Base-by-base conservation (phyloP, 2,113 vertebrate genomes). In the Carassius auratus region DNA sequence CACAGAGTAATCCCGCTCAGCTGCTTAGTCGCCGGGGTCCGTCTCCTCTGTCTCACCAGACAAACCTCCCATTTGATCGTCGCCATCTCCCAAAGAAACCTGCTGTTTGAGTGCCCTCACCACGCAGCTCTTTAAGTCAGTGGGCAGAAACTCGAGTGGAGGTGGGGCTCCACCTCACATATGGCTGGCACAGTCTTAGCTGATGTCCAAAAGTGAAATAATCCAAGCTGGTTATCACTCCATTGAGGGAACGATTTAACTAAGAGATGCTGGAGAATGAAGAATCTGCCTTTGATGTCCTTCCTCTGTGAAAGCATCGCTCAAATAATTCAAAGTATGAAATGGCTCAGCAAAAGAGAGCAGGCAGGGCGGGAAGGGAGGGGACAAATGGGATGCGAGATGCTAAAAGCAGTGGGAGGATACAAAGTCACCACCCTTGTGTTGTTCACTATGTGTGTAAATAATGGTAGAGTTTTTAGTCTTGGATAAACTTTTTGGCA, bases 1-100 rank as follows among this genome's bases (percentile, higher is more conserved):
- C 90, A 92, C 89, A 90, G 91, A 87, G 85, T 88, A 90, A 85
- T 81, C 83, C 89, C 50, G 48, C 83, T 91, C 86, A 55, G 85
- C 89, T 85, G 86, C 74, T 19, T 33, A 77, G 45, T 61, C 30
- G 36, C 87, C 23, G 57, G 36, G 45, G 76, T 84, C 78, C 42
- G 85, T 57, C 76, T 87, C 62, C 88, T 89, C 89, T 61, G 59
- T 85, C 17, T 80, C 83, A 75, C 66, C 85, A 92, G 91, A 90
- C 87, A 83, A 75, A 90, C 85, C 86, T 84, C 84, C 82, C 42
- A 90, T 90, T 91, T 91, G 85, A 4, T 86, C 87, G 76, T 78
- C 75, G 89, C 85, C 91, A 90, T 91, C 78, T 88, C 88, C 86
- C 87, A 83, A 50, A 62, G 85, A 89, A 30, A 87, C 55, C 84